Percentiles rank a stretch among this genome's conserved stretches.
These are phyloP conservation scores for Pseudochaenichthys georgianus DNA, from an alignment of 2,797 vertebrate genomes.

Conservation along the genomic window DNA sequence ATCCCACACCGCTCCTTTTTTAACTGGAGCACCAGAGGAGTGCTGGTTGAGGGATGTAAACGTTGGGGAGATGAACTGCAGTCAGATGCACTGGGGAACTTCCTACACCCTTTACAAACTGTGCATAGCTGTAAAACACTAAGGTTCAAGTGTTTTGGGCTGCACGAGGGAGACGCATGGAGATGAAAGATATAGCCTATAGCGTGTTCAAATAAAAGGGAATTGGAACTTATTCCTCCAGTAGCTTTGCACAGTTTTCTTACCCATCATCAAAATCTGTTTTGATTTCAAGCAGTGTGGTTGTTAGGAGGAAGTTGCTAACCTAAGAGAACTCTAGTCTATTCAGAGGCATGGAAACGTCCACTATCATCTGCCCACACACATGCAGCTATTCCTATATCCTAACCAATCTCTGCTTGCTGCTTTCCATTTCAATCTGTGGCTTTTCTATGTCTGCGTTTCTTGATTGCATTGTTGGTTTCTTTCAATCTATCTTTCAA, in stretches of 20 bases:
- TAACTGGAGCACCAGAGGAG: conserved; percentile 34
- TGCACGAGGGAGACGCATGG: conserved; percentile 36
- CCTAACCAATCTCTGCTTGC: conserved; percentile 42
- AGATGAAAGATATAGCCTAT: conserved; percentile 59
- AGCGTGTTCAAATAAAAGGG: conserved; percentile 52
- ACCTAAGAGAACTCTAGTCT: conserved; percentile 53
- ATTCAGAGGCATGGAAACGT: conserved; percentile 51
- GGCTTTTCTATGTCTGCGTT: conserved; percentile 39
- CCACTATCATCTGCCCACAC: conserved; percentile 66
- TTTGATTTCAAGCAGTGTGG: conserved; percentile 56
- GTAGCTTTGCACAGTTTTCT: conserved; percentile 32
- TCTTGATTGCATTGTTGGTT: conserved; percentile 56
- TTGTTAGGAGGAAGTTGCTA: conserved; percentile 59
- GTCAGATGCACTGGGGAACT: conserved; percentile 17
- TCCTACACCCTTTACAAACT: conserved; percentile 34
- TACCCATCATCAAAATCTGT: conserved; percentile 51
- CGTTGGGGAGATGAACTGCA: conserved; percentile 26
- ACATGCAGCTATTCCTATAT: conserved; percentile 50
- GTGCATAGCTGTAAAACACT: conserved; percentile 36
- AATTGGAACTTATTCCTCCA: conserved; percentile 36
- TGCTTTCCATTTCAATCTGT: conserved; percentile 31
- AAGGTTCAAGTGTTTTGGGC: conserved; percentile 46
- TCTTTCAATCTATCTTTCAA: conserved; percentile 34
- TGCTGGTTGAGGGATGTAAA: conserved; percentile 34
- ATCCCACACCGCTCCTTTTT: conserved; percentile 38